Evolutionary conservation across 2,113 vertebrate genomes (phyloP).

Genomic region (Calyptommatus sinebrachiatus): DNA sequence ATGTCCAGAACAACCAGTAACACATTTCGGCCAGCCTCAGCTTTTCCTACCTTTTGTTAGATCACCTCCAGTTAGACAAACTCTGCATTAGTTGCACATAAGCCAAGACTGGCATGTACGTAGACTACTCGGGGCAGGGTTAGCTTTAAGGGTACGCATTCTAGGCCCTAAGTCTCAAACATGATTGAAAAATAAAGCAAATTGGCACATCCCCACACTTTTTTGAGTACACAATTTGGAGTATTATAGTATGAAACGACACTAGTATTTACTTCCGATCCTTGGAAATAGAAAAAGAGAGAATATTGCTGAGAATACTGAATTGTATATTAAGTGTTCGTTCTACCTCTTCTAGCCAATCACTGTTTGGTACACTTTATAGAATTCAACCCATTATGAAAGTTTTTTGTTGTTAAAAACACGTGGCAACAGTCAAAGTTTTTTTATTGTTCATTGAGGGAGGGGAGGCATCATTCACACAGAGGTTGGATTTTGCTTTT

Average conservation of each 20-base stretch:
- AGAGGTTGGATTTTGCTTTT: constrained; percentile 17
- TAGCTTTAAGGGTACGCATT: background rate
- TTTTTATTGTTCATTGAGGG: constrained; percentile 20
- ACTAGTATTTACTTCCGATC: background rate
- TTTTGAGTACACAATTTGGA: too few species aligned
- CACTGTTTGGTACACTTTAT: fast-evolving
- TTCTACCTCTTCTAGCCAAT: background rate
- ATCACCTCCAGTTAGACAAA: too few species aligned
- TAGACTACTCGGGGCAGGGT: background rate
- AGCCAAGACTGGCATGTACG: too few species aligned
- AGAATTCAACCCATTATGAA: background rate
- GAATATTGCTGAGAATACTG: background rate
- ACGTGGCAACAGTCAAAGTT: background rate
- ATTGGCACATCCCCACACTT: too few species aligned
- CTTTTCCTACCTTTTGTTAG: too few species aligned
- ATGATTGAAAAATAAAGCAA: too few species aligned
- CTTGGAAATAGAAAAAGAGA: background rate
- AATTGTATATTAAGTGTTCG: too few species aligned
- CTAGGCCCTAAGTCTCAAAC: too few species aligned
- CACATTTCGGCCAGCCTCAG: too few species aligned
- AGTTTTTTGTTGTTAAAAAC: too few species aligned
- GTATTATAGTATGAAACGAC: background rate
- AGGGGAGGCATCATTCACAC: background rate
- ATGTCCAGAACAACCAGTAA: too few species aligned
- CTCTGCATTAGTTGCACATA: too few species aligned